Conservation (phyloP, 2,888 invertebrate species). For the Agrilus mali region DNA sequence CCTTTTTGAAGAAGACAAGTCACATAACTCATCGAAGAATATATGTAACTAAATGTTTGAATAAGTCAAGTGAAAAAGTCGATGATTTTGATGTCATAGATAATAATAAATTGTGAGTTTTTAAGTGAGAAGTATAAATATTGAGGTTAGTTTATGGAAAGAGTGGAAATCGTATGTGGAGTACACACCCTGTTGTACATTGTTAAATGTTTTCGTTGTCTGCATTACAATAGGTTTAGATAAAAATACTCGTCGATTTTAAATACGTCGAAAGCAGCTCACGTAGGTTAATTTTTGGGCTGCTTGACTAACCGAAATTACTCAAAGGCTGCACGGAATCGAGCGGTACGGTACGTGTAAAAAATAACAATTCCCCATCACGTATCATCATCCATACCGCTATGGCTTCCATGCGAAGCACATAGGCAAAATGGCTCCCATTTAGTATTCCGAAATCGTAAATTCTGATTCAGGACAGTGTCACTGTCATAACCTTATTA, state of each 20-base stretch:
- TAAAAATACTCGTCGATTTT: neutral
- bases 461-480: conserved; percentile 23
- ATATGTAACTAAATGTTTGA: no score
- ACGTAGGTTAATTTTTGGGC: neutral
- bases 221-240: no score
- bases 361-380: conserved; percentile 23
- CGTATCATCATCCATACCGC: conserved; percentile 16
- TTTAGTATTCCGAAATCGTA: conserved; percentile 24
- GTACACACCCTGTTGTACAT: no score
- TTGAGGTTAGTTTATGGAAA: no score
- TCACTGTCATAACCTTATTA: conserved; percentile 13
- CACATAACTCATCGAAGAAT: no score
- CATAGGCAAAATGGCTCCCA: conserved; percentile 24
- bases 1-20: no score
- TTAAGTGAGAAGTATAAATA: no score
- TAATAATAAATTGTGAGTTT: no score
- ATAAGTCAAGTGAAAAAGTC: no score
- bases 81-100: no score
- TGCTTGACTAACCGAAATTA: conserved; percentile 4
- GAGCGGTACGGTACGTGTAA: conserved; percentile 7
- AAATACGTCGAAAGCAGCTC: conserved; percentile 1
- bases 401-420: conserved; percentile 12
- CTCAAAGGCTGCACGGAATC: conserved; percentile 8
- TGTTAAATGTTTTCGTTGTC: no score
- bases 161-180: no score